Evolutionary conservation across 2,888 invertebrate genomes (phyloP).

Genomic region (Cremastobaeus sp.): DNA sequence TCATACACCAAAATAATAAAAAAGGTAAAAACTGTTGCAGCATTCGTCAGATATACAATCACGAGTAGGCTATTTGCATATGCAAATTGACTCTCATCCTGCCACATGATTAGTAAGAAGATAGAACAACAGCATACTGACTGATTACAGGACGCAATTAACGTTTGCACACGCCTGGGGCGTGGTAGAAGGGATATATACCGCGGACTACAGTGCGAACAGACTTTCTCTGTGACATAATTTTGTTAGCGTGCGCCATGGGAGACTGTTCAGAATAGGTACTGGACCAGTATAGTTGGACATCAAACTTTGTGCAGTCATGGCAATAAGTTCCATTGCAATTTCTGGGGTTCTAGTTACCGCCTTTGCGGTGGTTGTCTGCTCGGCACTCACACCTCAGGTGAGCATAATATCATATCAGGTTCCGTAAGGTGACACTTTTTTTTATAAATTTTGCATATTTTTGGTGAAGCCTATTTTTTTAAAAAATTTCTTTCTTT

Average conservation of each 20-base stretch:
- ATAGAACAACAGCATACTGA: slow-evolving; percentile 48
- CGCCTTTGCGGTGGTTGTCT: slow-evolving; percentile 61
- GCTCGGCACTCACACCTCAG: slow-evolving; percentile 62
- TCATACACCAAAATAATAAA: background rate
- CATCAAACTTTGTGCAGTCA: slow-evolving; percentile 73
- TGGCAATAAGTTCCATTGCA: slow-evolving; percentile 67
- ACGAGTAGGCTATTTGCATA: slow-evolving; percentile 40
- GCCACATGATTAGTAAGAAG: slow-evolving; percentile 46
- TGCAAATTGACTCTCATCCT: slow-evolving; percentile 51
- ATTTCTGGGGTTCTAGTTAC: slow-evolving; percentile 59
- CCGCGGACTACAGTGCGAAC: slow-evolving; percentile 59
- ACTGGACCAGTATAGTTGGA: slow-evolving; percentile 73
- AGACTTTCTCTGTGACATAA: slow-evolving; percentile 75
- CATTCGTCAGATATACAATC: background rate
- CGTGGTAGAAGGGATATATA: slow-evolving; percentile 60
- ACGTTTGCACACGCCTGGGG: slow-evolving; percentile 54
- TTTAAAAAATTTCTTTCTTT: too few species aligned
- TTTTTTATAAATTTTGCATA: too few species aligned
- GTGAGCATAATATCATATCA: slow-evolving; percentile 64
- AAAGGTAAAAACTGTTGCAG: slow-evolving; percentile 12
- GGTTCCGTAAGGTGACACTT: too few species aligned
- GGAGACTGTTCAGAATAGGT: slow-evolving; percentile 66
- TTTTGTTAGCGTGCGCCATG: slow-evolving; percentile 65
- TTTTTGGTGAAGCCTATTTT: too few species aligned
- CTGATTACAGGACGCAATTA: slow-evolving; percentile 64